These are phyloP conservation scores for Chaetogeoica ovagalla DNA, from an alignment of 2,888 invertebrate species.

Conservation along the genomic window DNA sequence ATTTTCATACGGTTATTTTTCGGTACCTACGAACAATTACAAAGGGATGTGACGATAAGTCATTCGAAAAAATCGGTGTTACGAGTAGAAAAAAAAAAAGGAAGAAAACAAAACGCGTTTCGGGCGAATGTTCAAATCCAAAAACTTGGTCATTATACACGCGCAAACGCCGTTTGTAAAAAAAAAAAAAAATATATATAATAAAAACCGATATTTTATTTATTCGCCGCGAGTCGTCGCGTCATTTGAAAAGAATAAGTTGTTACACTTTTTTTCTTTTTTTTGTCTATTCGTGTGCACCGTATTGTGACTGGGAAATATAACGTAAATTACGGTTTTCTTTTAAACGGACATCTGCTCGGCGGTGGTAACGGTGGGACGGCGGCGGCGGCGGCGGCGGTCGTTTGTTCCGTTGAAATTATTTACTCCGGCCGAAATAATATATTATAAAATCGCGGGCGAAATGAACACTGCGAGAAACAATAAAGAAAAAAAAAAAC, in stretches of 20 bases:
- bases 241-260: slow-evolving; percentile 1
- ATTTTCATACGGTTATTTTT: too few relatives aligned
- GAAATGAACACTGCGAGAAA: slow-evolving; percentile 11
- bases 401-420: slow-evolving; percentile 27
- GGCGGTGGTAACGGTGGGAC: too few relatives aligned
- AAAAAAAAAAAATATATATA: not conserved
- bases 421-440: slow-evolving; percentile 25
- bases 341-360: slow-evolving; percentile 18
- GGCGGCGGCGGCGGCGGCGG: too few relatives aligned
- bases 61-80: too few relatives aligned
- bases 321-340: not conserved
- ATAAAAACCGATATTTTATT: slow-evolving; percentile 18
- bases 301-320: not conserved
- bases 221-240: slow-evolving; percentile 17
- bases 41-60: too few relatives aligned
- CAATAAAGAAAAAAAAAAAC: not conserved
- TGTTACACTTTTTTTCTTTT: slow-evolving; percentile 7
- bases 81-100: not conserved
- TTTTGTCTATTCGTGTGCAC: too few relatives aligned
- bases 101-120: not conserved
- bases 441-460: not conserved
- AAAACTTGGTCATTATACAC: slow-evolving; percentile 14
- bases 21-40: too few relatives aligned
- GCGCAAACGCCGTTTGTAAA: not conserved
- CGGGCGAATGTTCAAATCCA: not conserved